These are phyloP conservation scores for Fragum fragum DNA, from an alignment of 2,888 invertebrate species.

Conservation along the genomic window DNA sequence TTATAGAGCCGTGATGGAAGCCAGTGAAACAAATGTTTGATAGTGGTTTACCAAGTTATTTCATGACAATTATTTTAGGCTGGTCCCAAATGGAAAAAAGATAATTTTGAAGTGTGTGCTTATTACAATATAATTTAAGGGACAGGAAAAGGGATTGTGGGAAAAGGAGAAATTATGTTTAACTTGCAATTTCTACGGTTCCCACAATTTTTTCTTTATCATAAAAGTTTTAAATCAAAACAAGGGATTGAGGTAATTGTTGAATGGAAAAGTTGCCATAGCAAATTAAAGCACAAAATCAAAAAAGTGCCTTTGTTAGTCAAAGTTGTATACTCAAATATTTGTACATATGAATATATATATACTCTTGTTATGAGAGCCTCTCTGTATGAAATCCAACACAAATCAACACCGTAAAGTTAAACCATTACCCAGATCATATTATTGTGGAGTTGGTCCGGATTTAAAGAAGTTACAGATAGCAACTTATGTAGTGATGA, in stretches of 20 bases:
- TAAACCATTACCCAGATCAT: too few relatives aligned
- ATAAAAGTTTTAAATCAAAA: too few relatives aligned
- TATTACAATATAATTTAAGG: too few relatives aligned
- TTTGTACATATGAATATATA: background rate
- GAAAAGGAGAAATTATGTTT: conserved; percentile 1
- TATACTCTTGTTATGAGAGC: background rate
- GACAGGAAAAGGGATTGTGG: background rate
- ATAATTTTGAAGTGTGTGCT: background rate
- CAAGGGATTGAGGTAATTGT: too few relatives aligned
- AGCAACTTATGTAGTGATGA: too few relatives aligned
- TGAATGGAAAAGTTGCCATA: background rate
- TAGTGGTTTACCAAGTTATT: conserved; percentile 4
- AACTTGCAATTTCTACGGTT: background rate
- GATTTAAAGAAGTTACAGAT: too few relatives aligned
- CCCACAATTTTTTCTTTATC: too few relatives aligned
- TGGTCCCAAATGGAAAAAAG: too few relatives aligned
- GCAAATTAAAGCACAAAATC: background rate
- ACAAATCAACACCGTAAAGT: background rate
- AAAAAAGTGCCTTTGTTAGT: conserved; percentile 5
- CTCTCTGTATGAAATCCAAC: background rate
- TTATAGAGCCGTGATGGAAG: conserved; percentile 79
- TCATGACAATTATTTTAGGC: too few relatives aligned
- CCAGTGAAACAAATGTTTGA: conserved; percentile 59
- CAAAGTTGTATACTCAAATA: background rate
- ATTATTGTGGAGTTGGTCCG: too few relatives aligned